Conservation (phyloP, 2,797 vertebrate species). For the Platalea minor region DNA sequence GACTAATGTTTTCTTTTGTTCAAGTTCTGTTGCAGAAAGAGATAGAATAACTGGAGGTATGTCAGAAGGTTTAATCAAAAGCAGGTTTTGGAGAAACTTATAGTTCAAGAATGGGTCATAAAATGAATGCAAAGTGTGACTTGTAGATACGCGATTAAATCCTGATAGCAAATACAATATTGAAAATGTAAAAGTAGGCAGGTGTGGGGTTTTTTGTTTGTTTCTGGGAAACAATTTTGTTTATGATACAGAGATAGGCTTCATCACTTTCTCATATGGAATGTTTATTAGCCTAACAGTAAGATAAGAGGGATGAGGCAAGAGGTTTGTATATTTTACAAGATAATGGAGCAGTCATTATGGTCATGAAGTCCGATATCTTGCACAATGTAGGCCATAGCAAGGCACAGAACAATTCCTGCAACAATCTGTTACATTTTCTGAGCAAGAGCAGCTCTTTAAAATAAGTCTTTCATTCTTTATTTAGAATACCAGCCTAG, state of each 20-base stretch:
- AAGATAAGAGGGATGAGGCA: background rate
- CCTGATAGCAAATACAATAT: background rate
- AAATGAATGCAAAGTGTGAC: background rate
- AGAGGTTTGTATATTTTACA: background rate
- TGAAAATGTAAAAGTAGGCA: background rate
- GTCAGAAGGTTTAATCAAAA: background rate
- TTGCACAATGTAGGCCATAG: background rate
- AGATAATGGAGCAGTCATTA: background rate
- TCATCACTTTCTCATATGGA: background rate
- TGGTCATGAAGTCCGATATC: background rate
- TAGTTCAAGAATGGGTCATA: background rate
- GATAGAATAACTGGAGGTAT: background rate
- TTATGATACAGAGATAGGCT: background rate
- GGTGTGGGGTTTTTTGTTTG: background rate
- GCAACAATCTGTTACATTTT: background rate
- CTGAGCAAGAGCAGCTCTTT: background rate
- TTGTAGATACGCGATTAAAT: background rate
- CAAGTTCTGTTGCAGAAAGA: background rate
- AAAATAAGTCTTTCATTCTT: background rate
- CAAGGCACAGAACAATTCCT: background rate
- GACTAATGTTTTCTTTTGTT: background rate
- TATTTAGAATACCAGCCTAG: background rate
- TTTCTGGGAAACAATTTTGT: background rate
- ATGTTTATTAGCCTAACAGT: background rate
- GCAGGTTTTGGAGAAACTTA: background rate